Percentiles rank a stretch among this genome's conserved stretches.
These are phyloP conservation scores for Ecliptopera silaceata DNA, from an alignment of 2,888 invertebrate genomes.

Conservation along the genomic window DNA sequence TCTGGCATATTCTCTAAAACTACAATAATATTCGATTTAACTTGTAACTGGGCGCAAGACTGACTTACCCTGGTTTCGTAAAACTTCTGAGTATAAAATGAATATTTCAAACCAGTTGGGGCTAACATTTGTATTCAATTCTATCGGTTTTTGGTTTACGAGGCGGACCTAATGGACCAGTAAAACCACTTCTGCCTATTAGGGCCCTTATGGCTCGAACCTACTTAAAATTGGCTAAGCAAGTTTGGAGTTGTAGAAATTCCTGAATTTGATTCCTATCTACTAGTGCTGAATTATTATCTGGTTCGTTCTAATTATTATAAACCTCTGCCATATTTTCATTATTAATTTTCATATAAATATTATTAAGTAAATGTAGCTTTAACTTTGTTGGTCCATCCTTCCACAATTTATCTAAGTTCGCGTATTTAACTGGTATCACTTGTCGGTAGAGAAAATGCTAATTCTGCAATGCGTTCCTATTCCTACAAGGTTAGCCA, in stretches of 20 bases:
- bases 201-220: neutral
- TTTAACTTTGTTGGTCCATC: neutral
- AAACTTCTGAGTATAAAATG: constrained; percentile 38
- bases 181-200: constrained; percentile 3
- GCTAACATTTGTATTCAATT: constrained; percentile 40
- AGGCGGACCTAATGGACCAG: constrained; percentile 10
- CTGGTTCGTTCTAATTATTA: neutral
- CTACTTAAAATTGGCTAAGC: constrained; percentile 5
- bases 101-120: constrained; percentile 18
- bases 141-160: constrained; percentile 37
- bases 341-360: too few species aligned
- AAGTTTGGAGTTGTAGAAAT: constrained; percentile 10
- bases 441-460: neutral
- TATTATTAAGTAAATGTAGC: too few species aligned
- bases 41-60: constrained; percentile 12
- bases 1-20: constrained; percentile 4
- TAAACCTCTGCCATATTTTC: too few species aligned
- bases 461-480: constrained; percentile 4
- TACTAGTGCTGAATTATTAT: neutral
- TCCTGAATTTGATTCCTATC: neutral
- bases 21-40: constrained; percentile 9
- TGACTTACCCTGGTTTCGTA: constrained; percentile 35
- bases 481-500: constrained; percentile 29
- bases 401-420: neutral
- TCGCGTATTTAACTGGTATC: neutral